Evolutionary conservation across 2,888 invertebrate species (phyloP).

Genomic region (Lycocerus yunnanus): DNA sequence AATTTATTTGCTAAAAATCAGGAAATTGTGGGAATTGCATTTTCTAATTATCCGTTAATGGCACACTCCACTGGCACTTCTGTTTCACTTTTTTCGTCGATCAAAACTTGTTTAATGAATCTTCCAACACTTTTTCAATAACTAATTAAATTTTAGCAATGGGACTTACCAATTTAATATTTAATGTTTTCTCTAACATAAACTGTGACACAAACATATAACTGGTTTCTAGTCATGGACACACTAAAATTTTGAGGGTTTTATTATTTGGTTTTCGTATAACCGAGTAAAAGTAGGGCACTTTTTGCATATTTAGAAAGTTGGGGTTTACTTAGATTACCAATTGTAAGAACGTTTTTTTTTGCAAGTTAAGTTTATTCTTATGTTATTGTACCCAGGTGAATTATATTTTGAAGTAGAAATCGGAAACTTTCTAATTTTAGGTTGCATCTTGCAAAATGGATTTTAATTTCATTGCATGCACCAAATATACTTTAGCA

Average conservation of each 20-base stretch:
- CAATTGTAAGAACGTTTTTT: not conserved
- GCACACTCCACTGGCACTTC: not conserved
- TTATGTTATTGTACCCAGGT: not conserved
- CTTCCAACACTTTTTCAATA: not conserved
- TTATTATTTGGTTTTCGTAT: not conserved
- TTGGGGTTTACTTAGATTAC: slow-evolving; percentile 11
- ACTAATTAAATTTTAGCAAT: not conserved
- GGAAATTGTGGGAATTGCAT: not conserved
- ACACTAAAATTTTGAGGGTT: not conserved
- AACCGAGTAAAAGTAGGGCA: slow-evolving; percentile 37
- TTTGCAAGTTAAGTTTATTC: not conserved
- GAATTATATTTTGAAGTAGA: not conserved
- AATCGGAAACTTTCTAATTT: not conserved
- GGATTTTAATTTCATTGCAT: no score
- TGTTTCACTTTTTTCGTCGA: not conserved
- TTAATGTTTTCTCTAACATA: not conserved
- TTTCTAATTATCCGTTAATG: no score
- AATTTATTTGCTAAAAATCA: no score
- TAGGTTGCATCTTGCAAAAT: not conserved
- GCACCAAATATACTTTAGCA: no score
- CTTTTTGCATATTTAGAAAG: slow-evolving; percentile 50
- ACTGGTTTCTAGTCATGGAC: not conserved
- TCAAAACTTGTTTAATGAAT: not conserved
- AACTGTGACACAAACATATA: not conserved
- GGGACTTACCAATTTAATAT: not conserved